Evolutionary conservation across 2,797 vertebrate species (phyloP), one percentile per base, ranked within the genome.

Genomic region (Champsocephalus esox): DNA sequence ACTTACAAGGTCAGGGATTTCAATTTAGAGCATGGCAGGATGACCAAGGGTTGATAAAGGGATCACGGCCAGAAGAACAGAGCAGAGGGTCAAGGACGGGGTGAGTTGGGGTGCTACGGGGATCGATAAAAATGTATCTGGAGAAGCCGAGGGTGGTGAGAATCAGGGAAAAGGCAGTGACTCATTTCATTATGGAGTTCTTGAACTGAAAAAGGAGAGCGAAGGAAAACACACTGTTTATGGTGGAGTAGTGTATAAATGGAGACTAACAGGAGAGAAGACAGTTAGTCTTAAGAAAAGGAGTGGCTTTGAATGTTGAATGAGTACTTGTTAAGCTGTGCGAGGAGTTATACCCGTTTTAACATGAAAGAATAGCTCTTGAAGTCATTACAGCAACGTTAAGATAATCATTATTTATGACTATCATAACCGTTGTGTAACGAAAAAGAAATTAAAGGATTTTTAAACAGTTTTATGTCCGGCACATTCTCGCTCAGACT

Each of bases 321-420:
- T 38, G 50, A 24, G 43, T 14, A 24, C 44, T 10, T 54, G 32
- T 4, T 3, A 28, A 77, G 45, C 48, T 49, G 58, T 28, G 34
- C 48, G 1, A 7, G 19, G 19, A 34, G 61, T 44, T 58, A 21
- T 55, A 21, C 49, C 24, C 9, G 32, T 58, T 51, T 74, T 38
- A 52, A 24, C 17, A 3, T 52, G 10, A 24, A 49, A 28, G 58
- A 49, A 21, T 46, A 24, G 51, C 9, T 38, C 44, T 11, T 9
- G 32, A 77, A 44, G 28, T 41, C 55, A 43, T 77, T 34, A 24
- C 72, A 14, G 24, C 14, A 67, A 46, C 66, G 51, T 77, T 62
- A 9, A 32, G 14, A 70, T 32, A 54, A 49, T 59, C 59, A 34
- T 52, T 13, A 79, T 81, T 68, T 34, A 49, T 41, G 45, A 19